Conservation (phyloP, 2,888 invertebrate species). For the Pelosia muscerda region DNA sequence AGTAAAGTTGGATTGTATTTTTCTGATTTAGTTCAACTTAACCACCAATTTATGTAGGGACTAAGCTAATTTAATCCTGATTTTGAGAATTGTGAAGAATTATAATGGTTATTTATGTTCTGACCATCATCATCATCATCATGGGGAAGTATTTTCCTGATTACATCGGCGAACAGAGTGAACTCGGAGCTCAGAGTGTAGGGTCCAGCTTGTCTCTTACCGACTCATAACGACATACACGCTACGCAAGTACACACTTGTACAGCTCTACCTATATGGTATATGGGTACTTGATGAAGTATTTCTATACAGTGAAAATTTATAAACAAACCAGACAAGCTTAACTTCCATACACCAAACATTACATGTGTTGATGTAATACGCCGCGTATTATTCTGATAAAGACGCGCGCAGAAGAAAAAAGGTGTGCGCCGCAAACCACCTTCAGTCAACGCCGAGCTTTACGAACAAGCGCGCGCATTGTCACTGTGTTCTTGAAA, state of each 20-base stretch:
- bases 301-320: slow-evolving; percentile 33
- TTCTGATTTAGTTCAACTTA: too few relatives aligned
- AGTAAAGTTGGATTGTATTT: too few relatives aligned
- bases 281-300: neutral
- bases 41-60: too few relatives aligned
- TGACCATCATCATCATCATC: too few relatives aligned
- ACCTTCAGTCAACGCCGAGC: slow-evolving; percentile 49
- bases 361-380: slow-evolving; percentile 4
- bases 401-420: slow-evolving; percentile 29
- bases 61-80: too few relatives aligned
- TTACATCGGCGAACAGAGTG: too few relatives aligned
- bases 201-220: too few relatives aligned
- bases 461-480: slow-evolving; percentile 48
- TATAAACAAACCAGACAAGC: slow-evolving; percentile 21
- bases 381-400: neutral
- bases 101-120: too few relatives aligned
- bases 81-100: too few relatives aligned
- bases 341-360: slow-evolving; percentile 21
- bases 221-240: neutral
- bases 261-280: neutral
- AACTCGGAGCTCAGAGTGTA: too few relatives aligned
- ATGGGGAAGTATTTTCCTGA: too few relatives aligned
- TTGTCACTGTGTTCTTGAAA: slow-evolving; percentile 5
- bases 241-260: neutral
- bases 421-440: slow-evolving; percentile 22